Base-by-base conservation (phyloP, 2,113 vertebrate genomes). In the Leucoraja erinaceus region DNA sequence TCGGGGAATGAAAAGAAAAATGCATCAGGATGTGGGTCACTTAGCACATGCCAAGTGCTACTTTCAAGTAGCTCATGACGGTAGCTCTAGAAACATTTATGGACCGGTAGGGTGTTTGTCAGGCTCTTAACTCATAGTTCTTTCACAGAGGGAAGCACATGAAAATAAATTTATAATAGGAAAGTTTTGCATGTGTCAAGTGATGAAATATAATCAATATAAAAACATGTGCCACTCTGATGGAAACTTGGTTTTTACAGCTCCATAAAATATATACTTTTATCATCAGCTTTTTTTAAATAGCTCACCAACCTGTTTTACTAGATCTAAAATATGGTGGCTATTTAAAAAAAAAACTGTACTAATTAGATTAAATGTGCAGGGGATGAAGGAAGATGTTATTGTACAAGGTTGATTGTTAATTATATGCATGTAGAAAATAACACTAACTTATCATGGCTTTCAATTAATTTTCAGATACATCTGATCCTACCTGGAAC, bases 291-390 rank as follows among this genome's bases (percentile, higher is more conserved):
- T 72, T 72, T 72, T 72, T 72, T 20, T 66, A 7, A 14, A 68
- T 68, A 68, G 56, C 81, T 61, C 28, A 25, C 56, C 25, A 61
- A 86, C 61, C 22, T 61, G 81, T 31, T 88, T 88, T 88, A 7
- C 28, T 16, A 18, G 61, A 31, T 31, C n/a, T 31, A 28, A 88
- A 72, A 66, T 66, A 88, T 63, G 2, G 11, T n/a, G 11, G 0
- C 56, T 86, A 3, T 59, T 86, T 81, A 61, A n/a, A 84, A 84
- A 84, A 84, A 84, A 59, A 61, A 86, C 54, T 25, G 33, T 88
- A 88, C 16, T 63, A 63, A 88, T 88, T 88, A 18, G 83, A 88
- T 88, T 88, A 88, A n/a, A 86, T 61, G 56, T 86, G 25, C 56
- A 61, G 63, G 70, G 2, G 16, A 63, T 63, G 83, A 63, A 88